These are phyloP conservation scores for Morelia viridis DNA, from an alignment of 2,797 vertebrate genomes.

Conservation along the genomic window DNA sequence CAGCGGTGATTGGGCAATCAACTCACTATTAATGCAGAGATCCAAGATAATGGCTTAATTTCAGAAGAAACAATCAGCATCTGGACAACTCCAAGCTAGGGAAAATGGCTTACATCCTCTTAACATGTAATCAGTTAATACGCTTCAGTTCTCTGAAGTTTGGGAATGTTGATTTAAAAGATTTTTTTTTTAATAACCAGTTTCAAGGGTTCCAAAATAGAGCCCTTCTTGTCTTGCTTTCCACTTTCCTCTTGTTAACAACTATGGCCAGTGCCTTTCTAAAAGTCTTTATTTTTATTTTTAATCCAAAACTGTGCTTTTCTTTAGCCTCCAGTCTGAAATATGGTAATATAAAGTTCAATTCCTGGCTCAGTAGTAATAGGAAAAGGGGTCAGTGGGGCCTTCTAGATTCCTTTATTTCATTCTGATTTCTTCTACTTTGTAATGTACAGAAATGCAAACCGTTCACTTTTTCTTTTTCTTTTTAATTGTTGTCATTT, in stretches of 20 bases:
- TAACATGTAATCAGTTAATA: neutral
- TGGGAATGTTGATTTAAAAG: neutral
- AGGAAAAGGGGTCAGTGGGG: conserved; percentile 69
- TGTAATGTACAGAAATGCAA: conserved; percentile 78
- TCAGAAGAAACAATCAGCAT: neutral
- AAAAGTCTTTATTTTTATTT: conserved; percentile 54
- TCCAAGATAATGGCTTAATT: neutral
- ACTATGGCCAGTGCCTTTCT: conserved; percentile 36
- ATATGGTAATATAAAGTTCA: conserved; percentile 80
- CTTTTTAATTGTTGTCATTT: conserved; percentile 59
- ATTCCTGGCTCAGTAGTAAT: conserved; percentile 74
- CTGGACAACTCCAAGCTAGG: neutral
- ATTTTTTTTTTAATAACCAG: neutral
- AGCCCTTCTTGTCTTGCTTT: neutral
- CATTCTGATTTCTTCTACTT: conserved; percentile 65
- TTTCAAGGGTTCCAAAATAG: conserved; percentile 22
- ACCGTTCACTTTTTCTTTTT: conserved; percentile 53
- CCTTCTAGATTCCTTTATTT: conserved; percentile 61
- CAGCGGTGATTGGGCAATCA: neutral
- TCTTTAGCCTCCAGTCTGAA: conserved; percentile 82
- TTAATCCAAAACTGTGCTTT: conserved; percentile 81
- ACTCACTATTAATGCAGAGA: neutral
- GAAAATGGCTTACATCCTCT: neutral
- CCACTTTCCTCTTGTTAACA: conserved; percentile 47
- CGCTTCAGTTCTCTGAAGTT: neutral